Conservation (phyloP, 1,140 invertebrate species). For the Eumeta japonica region DNA sequence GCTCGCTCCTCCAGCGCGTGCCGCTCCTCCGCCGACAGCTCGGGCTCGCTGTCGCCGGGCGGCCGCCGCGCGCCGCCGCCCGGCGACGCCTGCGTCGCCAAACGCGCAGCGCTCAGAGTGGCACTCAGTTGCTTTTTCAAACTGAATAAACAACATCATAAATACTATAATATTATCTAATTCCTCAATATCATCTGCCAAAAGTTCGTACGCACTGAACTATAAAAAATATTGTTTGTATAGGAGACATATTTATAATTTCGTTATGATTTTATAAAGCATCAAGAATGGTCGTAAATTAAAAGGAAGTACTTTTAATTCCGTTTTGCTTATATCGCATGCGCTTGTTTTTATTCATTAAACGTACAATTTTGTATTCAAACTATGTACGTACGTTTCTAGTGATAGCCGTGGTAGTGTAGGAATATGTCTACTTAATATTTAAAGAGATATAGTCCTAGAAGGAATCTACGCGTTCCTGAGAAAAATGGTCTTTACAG, state of each 20-base stretch:
- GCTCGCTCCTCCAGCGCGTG: constrained; percentile 69
- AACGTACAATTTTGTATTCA: too few species aligned
- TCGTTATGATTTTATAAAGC: too few species aligned
- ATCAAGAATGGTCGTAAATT: too few species aligned
- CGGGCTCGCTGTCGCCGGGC: constrained; percentile 39
- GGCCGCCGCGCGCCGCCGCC: constrained; percentile 22
- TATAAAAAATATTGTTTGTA: constrained; percentile 1
- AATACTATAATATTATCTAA: neutral
- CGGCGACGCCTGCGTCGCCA: constrained; percentile 34
- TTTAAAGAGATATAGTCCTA: too few species aligned
- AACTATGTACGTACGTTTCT: too few species aligned
- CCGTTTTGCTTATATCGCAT: too few species aligned
- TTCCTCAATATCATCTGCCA: neutral
- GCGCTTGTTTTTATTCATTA: too few species aligned
- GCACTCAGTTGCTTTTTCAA: constrained; percentile 66
- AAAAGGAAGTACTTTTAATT: too few species aligned
- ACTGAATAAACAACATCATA: constrained; percentile 31
- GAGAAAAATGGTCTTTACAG: too few species aligned
- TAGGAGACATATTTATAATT: constrained; percentile 1
- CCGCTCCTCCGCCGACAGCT: constrained; percentile 61
- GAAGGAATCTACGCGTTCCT: too few species aligned
- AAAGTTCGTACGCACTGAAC: neutral
- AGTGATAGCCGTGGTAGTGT: too few species aligned
- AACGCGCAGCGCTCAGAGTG: constrained; percentile 52
- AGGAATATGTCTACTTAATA: too few species aligned